Evolutionary conservation across 2,113 vertebrate species (phyloP).

Genomic region (Psittacara wagleri): DNA sequence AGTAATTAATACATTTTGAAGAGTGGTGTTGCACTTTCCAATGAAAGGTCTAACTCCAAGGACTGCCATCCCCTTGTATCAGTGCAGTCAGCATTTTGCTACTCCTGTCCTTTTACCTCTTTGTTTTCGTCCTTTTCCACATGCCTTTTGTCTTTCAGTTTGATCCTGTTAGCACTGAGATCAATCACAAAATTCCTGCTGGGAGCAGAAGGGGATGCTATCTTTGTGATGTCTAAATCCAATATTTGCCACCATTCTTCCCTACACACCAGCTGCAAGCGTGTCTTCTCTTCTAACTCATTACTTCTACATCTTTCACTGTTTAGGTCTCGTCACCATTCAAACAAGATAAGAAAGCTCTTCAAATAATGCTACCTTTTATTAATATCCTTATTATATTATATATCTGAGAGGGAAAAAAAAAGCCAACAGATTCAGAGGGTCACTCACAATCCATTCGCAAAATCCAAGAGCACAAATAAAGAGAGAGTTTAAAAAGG

Average conservation of each 20-base stretch:
- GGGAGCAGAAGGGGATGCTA: not conserved
- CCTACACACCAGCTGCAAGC: not conserved
- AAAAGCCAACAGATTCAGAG: not conserved
- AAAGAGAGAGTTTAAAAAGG: not conserved
- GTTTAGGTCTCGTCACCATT: not conserved
- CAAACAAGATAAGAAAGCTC: not conserved
- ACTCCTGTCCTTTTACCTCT: not conserved
- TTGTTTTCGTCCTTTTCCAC: not conserved
- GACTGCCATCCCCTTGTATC: not conserved
- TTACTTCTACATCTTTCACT: not conserved
- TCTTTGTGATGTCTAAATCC: slow-evolving; percentile 18
- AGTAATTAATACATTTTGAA: not conserved
- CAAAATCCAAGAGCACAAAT: not conserved
- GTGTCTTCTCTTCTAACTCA: not conserved
- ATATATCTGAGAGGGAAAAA: not conserved
- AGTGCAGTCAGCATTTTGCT: not conserved
- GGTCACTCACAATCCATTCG: not conserved
- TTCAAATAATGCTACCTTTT: not conserved
- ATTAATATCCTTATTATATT: not conserved
- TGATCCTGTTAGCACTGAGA: slow-evolving; percentile 25
- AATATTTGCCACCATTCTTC: not conserved
- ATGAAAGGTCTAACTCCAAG: not conserved
- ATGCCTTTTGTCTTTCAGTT: slow-evolving; percentile 16
- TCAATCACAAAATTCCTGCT: slow-evolving; percentile 34
- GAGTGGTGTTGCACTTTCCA: not conserved